These are phyloP conservation scores for Corvus cornix DNA, from an alignment of 2,113 vertebrate species.

Conservation along the genomic window DNA sequence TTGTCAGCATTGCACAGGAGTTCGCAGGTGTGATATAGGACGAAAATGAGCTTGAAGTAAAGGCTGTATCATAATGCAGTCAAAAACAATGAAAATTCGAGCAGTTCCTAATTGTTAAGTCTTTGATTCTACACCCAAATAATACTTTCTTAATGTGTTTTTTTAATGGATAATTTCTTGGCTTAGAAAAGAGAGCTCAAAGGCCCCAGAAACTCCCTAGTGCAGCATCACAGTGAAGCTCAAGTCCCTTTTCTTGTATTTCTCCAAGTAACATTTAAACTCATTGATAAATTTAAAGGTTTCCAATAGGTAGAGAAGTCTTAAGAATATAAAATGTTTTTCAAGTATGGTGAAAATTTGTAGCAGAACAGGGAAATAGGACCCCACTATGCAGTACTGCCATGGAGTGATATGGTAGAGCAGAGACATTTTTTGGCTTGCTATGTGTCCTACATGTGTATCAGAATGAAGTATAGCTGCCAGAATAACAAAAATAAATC, in stretches of 20 bases:
- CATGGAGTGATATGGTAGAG: neutral
- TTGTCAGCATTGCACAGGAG: neutral
- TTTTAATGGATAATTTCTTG: neutral
- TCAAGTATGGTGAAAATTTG: neutral
- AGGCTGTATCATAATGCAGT: neutral
- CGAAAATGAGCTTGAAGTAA: neutral
- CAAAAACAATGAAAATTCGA: neutral
- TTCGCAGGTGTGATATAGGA: neutral
- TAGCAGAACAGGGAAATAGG: neutral
- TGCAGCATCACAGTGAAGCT: neutral
- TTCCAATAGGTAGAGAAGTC: neutral
- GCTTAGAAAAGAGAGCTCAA: neutral
- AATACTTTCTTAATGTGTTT: neutral
- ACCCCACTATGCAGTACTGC: neutral
- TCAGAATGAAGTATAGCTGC: neutral
- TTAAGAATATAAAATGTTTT: neutral
- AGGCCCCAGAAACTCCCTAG: neutral
- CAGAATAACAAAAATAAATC: neutral
- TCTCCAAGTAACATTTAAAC: neutral
- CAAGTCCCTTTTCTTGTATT: neutral
- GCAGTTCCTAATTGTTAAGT: neutral
- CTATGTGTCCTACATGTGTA: neutral
- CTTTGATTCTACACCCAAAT: neutral
- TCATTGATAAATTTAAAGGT: neutral
- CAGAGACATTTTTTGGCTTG: neutral